A percentile compares a stretch with the other conserved stretches of the same genome.
These are phyloP conservation scores for Malthinus seriepunctatus DNA, from an alignment of 2,888 invertebrate genomes.

Conservation along the genomic window DNA sequence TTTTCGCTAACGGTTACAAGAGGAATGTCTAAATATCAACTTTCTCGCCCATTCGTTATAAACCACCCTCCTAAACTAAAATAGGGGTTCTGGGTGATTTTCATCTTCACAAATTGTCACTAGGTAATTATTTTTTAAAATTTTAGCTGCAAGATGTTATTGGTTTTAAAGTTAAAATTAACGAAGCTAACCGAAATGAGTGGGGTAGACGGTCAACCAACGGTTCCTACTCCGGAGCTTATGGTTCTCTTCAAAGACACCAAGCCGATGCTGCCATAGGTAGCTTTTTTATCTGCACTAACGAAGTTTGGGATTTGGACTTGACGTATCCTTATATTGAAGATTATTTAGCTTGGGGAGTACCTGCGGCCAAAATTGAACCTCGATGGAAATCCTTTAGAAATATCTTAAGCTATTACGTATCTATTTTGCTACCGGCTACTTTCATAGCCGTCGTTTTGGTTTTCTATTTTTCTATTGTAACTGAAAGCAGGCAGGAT, in stretches of 20 bases:
- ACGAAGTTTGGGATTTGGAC: slow-evolving; percentile 17
- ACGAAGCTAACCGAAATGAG: neutral
- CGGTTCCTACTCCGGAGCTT: slow-evolving; percentile 6
- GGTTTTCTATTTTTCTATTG: too few relatives aligned
- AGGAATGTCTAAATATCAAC: too few relatives aligned
- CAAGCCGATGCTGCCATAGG: slow-evolving; percentile 14
- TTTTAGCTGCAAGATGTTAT: slow-evolving; percentile 1
- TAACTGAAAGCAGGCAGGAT: too few relatives aligned
- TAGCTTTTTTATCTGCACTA: slow-evolving; percentile 2
- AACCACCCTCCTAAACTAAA: too few relatives aligned
- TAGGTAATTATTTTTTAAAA: neutral
- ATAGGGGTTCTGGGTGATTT: too few relatives aligned
- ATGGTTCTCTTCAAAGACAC: slow-evolving; percentile 7
- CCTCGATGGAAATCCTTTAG: slow-evolving; percentile 11
- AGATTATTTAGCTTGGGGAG: slow-evolving; percentile 14
- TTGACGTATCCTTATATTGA: slow-evolving; percentile 18
- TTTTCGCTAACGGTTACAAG: too few relatives aligned
- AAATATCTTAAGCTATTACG: neutral
- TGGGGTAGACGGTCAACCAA: slow-evolving; percentile 7
- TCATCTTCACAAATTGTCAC: too few relatives aligned
- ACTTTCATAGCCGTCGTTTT: too few relatives aligned
- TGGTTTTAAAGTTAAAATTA: neutral
- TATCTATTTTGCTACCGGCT: neutral
- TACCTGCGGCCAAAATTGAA: slow-evolving; percentile 7
- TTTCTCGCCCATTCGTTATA: too few relatives aligned